These are phyloP conservation scores for Cryptoblepharus egeriae DNA, from an alignment of 2,797 vertebrate genomes.

Conservation along the genomic window DNA sequence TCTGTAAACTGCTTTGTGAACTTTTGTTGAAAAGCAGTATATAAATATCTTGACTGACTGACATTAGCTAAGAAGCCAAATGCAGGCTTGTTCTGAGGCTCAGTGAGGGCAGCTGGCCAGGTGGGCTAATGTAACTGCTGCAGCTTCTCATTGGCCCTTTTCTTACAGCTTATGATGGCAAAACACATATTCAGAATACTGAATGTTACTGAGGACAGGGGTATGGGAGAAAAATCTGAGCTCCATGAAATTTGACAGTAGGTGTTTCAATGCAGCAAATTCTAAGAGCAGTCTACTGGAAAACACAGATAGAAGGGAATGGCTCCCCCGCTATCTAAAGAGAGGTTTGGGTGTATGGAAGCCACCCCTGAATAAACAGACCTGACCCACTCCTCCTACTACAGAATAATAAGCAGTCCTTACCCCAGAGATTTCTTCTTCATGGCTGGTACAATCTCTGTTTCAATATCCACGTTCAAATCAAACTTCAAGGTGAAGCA, in stretches of 20 bases:
- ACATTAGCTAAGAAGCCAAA: not conserved
- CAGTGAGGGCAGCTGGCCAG: not conserved
- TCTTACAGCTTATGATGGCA: not conserved
- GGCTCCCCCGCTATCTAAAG: too few relatives aligned
- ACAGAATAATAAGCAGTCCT: slow-evolving; percentile 23
- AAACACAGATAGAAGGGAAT: too few relatives aligned
- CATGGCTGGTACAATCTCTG: slow-evolving; percentile 91
- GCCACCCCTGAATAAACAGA: not conserved
- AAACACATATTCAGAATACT: not conserved
- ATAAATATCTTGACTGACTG: too few relatives aligned
- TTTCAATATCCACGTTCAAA: slow-evolving; percentile 86
- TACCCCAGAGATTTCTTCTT: slow-evolving; percentile 95
- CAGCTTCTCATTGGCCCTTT: not conserved
- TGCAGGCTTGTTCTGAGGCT: not conserved
- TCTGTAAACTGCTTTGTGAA: too few relatives aligned
- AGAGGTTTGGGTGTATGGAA: not conserved
- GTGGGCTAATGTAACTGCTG: not conserved
- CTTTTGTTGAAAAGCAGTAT: too few relatives aligned
- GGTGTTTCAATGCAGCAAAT: too few relatives aligned
- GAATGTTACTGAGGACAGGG: not conserved
- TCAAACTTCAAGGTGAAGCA: slow-evolving; percentile 98
- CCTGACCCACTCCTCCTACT: not conserved
- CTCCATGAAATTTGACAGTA: too few relatives aligned
- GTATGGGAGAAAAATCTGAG: not conserved
- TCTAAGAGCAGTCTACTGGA: not conserved